Percentiles rank a stretch among this genome's conserved stretches.
phyloP scores from a whole-genome alignment of 2,888 invertebrate species.

The Rhingia rostrata region DNA sequence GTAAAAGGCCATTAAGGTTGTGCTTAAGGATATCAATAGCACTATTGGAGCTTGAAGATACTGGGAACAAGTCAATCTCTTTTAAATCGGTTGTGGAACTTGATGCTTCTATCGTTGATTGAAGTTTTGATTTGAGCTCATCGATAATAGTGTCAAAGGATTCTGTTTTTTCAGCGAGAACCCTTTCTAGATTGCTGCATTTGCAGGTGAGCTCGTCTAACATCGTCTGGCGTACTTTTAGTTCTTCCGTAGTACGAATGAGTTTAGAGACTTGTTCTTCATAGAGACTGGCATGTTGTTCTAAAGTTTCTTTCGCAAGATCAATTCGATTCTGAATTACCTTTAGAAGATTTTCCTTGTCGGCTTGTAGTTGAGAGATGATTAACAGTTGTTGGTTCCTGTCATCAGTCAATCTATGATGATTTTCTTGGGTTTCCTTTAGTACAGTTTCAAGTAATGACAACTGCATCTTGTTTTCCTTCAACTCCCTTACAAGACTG shows the following conservation, averaged over 20 bases:
- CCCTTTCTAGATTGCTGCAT: not conserved
- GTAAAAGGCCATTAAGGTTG: slow-evolving; percentile 19
- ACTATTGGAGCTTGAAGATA: not conserved
- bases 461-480: not conserved
- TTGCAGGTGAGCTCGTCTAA: slow-evolving; percentile 1
- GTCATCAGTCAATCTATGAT: not conserved
- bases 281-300: not conserved
- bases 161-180: slow-evolving; percentile 10
- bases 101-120: not conserved
- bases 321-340: too few relatives aligned
- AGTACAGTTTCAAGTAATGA: not conserved
- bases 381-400: not conserved
- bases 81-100: not conserved
- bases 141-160: not conserved
- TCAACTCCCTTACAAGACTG: not conserved
- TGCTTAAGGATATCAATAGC: slow-evolving; percentile 41
- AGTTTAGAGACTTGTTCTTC: not conserved
- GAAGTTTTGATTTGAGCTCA: not conserved
- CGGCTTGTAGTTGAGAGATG: not conserved
- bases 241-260: not conserved
- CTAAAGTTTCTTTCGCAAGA: too few relatives aligned
- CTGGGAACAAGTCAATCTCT: not conserved
- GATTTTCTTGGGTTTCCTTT: not conserved
- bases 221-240: not conserved
- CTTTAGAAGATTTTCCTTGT: not conserved